phyloP scores from a whole-genome alignment of 2,888 invertebrate genomes.

The Graphium colonna region DNA sequence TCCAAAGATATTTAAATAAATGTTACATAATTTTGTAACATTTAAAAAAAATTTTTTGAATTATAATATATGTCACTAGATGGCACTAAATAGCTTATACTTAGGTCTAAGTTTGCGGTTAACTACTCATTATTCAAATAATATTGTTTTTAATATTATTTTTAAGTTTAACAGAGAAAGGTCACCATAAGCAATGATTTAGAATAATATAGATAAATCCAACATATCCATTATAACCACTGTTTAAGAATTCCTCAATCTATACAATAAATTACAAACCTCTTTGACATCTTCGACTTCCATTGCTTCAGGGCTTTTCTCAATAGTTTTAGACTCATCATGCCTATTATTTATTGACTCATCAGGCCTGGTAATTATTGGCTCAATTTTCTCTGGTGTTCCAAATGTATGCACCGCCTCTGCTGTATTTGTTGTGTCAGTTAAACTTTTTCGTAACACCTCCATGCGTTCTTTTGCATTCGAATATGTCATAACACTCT shows the following conservation, averaged over 20 bases:
- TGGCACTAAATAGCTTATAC: no score
- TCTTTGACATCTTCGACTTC: conserved; percentile 59
- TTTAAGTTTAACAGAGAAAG: conserved; percentile 20
- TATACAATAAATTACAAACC: conserved; percentile 32
- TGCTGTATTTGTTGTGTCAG: conserved; percentile 22
- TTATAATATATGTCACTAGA: no score
- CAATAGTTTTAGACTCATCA: not conserved
- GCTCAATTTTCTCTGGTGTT: no score
- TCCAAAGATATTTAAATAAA: no score
- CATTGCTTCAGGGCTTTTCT: conserved; percentile 48
- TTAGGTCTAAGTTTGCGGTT: no score
- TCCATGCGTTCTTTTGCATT: conserved; percentile 58
- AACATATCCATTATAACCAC: not conserved
- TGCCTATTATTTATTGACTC: not conserved
- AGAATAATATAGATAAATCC: not conserved
- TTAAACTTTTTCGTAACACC: conserved; percentile 43
- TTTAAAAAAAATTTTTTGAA: no score
- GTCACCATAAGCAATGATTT: not conserved
- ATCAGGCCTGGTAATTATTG: not conserved
- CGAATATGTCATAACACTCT: conserved; percentile 34
- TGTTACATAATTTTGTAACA: no score
- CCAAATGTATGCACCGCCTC: not conserved
- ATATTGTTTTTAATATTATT: no score
- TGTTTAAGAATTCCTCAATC: not conserved
- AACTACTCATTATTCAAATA: no score